Evolutionary conservation across 2,797 vertebrate species (phyloP).

Genomic region (Danionella dracula): DNA sequence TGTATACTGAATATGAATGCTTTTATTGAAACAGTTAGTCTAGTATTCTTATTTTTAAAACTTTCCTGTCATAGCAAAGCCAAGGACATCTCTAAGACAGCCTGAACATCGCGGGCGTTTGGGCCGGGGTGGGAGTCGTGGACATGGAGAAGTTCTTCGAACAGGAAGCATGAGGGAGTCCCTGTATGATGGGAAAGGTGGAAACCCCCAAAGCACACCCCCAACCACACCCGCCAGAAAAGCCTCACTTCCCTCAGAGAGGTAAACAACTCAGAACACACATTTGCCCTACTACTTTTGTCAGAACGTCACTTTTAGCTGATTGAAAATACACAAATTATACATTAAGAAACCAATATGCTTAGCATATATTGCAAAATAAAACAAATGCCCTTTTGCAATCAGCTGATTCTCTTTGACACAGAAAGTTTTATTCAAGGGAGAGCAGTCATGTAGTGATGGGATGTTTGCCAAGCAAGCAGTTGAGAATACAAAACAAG

Average conservation of each 20-base stretch:
- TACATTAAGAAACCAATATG: too few relatives aligned
- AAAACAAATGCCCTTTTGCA: background rate
- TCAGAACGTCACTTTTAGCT: too few relatives aligned
- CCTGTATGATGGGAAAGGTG: constrained; percentile 48
- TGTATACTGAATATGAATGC: too few relatives aligned
- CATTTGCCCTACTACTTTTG: too few relatives aligned
- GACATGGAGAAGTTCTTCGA: constrained; percentile 40
- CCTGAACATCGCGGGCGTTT: constrained; percentile 55
- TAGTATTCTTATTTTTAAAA: background rate
- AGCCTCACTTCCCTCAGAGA: constrained; percentile 51
- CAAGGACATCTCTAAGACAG: constrained; percentile 75
- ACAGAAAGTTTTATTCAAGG: background rate
- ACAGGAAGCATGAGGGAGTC: constrained; percentile 49
- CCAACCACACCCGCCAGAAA: constrained; percentile 54
- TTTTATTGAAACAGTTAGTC: background rate
- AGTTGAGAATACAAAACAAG: constrained; percentile 13
- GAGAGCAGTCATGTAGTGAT: background rate
- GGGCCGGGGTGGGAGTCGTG: constrained; percentile 55
- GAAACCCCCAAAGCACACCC: constrained; percentile 29
- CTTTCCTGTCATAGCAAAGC: constrained; percentile 61
- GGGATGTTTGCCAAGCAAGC: background rate
- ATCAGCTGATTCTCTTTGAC: background rate
- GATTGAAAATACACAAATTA: too few relatives aligned
- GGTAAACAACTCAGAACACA: constrained; percentile 36
- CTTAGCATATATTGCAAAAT: too few relatives aligned